Percentiles rank a stretch among this genome's conserved stretches.
These are phyloP conservation scores for Machimus atricapillus DNA, from an alignment of 2,888 invertebrate species.

Conservation along the genomic window DNA sequence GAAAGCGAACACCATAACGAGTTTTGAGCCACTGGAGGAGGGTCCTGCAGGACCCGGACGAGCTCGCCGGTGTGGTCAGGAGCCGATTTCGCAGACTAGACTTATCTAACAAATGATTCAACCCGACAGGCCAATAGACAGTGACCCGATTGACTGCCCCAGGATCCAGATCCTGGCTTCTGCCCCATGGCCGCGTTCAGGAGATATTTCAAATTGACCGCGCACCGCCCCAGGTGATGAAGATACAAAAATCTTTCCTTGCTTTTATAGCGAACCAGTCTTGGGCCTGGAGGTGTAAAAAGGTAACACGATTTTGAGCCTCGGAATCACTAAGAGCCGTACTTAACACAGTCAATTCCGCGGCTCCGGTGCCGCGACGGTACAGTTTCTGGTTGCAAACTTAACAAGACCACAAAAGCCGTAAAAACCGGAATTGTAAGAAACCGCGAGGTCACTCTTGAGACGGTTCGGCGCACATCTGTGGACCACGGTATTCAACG, in stretches of 20 bases:
- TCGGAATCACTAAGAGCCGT: neutral
- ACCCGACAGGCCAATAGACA: neutral
- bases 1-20: constrained; percentile 44
- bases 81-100: neutral
- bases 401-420: neutral
- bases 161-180: neutral
- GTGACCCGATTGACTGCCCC: neutral
- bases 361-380: neutral
- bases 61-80: neutral
- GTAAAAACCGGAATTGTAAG: neutral
- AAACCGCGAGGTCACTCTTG: neutral
- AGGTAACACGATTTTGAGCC: neutral
- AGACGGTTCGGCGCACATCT: neutral
- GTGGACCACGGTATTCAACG: neutral
- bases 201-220: neutral
- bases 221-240: neutral
- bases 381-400: neutral
- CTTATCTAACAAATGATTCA: neutral
- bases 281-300: neutral
- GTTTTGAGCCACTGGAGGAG: neutral
- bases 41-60: neutral
- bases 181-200: neutral
- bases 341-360: neutral
- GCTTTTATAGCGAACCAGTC: neutral
- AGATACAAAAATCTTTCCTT: neutral